These are phyloP conservation scores for Plectrocnemia conspersa DNA, from an alignment of 1,140 invertebrate species.

Conservation along the genomic window DNA sequence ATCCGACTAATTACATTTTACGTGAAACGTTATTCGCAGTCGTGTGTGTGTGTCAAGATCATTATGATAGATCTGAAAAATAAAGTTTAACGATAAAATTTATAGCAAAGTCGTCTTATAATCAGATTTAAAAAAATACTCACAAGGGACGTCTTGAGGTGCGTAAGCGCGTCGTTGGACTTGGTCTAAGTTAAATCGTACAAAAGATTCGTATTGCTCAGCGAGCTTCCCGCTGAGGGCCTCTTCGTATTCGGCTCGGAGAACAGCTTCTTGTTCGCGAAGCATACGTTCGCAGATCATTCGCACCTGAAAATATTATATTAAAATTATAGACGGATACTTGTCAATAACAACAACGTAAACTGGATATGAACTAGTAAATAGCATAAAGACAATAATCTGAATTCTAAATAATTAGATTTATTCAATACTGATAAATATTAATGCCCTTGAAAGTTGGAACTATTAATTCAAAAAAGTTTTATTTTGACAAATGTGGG, in stretches of 20 bases:
- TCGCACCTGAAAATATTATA: slow-evolving; percentile 63
- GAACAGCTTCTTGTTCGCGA: slow-evolving; percentile 84
- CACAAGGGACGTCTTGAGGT: slow-evolving; percentile 41
- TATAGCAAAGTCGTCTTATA: not conserved
- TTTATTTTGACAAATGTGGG: too few relatives aligned
- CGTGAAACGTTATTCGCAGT: slow-evolving; percentile 4
- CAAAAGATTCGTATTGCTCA: slow-evolving; percentile 96
- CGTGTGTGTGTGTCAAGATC: too few relatives aligned
- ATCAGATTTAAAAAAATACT: slow-evolving; percentile 13
- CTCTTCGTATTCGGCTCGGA: slow-evolving; percentile 89
- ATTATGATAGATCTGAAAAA: slow-evolving; percentile 33
- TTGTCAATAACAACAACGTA: slow-evolving; percentile 2
- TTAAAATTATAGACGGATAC: not conserved
- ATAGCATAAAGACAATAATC: not conserved
- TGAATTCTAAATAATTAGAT: too few relatives aligned
- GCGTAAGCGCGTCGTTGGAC: slow-evolving; percentile 82
- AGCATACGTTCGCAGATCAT: slow-evolving; percentile 94
- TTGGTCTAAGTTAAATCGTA: slow-evolving; percentile 96
- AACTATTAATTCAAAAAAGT: too few relatives aligned
- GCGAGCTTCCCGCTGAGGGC: slow-evolving; percentile 87
- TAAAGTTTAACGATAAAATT: not conserved
- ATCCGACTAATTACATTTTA: slow-evolving; percentile 5
- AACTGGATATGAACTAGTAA: not conserved
- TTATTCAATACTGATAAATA: too few relatives aligned
- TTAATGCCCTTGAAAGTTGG: too few relatives aligned